These are phyloP conservation scores for Coenonympha glycerion DNA, from an alignment of 2,888 invertebrate genomes.

Conservation along the genomic window DNA sequence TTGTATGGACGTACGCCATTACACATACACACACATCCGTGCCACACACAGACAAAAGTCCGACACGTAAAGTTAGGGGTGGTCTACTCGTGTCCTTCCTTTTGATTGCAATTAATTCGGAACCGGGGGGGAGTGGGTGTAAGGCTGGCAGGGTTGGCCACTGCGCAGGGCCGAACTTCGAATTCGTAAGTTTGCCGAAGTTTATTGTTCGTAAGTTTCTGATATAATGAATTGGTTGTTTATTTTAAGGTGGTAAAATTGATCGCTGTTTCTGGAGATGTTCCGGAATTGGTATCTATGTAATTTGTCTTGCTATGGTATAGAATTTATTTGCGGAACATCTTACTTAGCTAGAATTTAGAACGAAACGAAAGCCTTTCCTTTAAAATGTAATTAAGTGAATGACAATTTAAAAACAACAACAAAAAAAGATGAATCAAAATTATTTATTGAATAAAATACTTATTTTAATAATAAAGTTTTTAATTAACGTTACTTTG, in stretches of 20 bases:
- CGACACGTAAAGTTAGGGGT: slow-evolving; percentile 70
- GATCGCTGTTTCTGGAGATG: slow-evolving; percentile 4
- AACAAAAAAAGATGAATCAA: no score
- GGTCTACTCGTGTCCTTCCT: slow-evolving; percentile 75
- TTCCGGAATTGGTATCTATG: slow-evolving; percentile 12
- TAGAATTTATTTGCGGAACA: no score
- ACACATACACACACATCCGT: slow-evolving; percentile 25
- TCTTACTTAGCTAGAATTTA: no score
- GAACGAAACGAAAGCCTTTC: no score
- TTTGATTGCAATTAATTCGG: slow-evolving; percentile 77
- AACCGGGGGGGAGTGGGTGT: slow-evolving; percentile 35
- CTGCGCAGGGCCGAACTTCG: slow-evolving; percentile 67
- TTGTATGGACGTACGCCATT: slow-evolving; percentile 6
- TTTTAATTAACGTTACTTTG: no score
- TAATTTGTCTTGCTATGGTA: no score
- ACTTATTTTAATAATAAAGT: no score
- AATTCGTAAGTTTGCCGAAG: slow-evolving; percentile 52
- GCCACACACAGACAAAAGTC: slow-evolving; percentile 57
- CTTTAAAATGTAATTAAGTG: no score
- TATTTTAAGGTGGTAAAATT: slow-evolving; percentile 17
- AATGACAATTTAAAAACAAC: no score
- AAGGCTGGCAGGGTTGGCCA: slow-evolving; percentile 58
- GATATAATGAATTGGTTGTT: slow-evolving; percentile 25
- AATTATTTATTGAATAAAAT: no score
- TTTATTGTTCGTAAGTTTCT: slow-evolving; percentile 38